phyloP scores from a whole-genome alignment of 2,113 vertebrate species.

The Pycnonotus jocosus region DNA sequence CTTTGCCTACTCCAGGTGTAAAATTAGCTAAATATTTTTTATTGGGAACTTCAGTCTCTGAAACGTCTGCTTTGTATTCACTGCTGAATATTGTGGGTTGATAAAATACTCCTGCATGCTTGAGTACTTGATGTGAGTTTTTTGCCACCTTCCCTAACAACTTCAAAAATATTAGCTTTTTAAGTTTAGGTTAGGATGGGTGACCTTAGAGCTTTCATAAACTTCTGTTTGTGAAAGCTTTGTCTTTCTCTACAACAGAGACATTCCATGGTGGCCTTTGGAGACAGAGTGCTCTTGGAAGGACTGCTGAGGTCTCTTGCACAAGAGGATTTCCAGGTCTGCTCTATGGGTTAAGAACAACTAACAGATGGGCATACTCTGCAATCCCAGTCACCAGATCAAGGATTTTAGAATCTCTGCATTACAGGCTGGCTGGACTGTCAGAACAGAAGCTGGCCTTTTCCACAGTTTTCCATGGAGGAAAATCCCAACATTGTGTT shows the following conservation, averaged over 20 bases:
- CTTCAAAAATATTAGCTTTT: not conserved
- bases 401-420: not conserved
- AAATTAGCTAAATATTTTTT: not conserved
- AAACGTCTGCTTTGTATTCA: not conserved
- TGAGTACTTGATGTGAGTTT: not conserved
- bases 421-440: not conserved
- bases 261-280: not conserved
- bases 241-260: not conserved
- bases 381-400: not conserved
- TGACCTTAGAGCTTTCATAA: not conserved
- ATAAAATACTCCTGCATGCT: not conserved
- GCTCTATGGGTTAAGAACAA: not conserved
- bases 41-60: not conserved
- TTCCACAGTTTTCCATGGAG: not conserved
- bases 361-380: not conserved
- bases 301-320: not conserved
- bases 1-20: not conserved
- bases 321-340: not conserved
- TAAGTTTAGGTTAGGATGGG: not conserved
- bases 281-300: not conserved
- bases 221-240: not conserved
- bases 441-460: not conserved
- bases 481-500: not conserved
- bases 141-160: not conserved
- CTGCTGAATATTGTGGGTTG: not conserved